Conservation (phyloP, 2,888 invertebrate species). For the Hermaeophaga mercurialis region DNA sequence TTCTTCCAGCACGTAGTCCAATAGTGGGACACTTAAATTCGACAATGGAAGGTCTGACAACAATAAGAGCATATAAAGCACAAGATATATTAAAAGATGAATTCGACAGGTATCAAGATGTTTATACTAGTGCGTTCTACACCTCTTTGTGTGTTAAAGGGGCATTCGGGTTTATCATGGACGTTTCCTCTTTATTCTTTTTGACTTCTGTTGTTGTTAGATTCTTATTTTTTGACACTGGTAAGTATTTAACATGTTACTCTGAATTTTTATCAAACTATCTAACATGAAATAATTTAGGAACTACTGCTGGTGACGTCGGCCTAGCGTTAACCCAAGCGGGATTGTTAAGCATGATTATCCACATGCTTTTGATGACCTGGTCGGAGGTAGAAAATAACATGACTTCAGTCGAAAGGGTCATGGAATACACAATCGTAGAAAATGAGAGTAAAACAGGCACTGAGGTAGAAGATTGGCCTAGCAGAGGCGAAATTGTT, state of each 20-base stretch:
- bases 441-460: slow-evolving; percentile 51
- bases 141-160: slow-evolving; percentile 54
- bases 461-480: slow-evolving; percentile 71
- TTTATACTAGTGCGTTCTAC: slow-evolving; percentile 50
- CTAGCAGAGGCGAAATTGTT: slow-evolving; percentile 67
- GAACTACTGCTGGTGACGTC: slow-evolving; percentile 59
- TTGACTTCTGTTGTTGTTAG: slow-evolving; percentile 40
- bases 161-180: slow-evolving; percentile 52
- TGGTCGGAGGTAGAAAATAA: slow-evolving; percentile 81
- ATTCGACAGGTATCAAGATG: slow-evolving; percentile 46
- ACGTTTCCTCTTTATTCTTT: slow-evolving; percentile 46
- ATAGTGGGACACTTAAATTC: slow-evolving; percentile 53
- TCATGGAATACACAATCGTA: slow-evolving; percentile 59
- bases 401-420: slow-evolving; percentile 89
- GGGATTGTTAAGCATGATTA: slow-evolving; percentile 65
- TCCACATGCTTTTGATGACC: slow-evolving; percentile 72
- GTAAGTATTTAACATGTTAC: slow-evolving; percentile 25
- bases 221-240: slow-evolving; percentile 41
- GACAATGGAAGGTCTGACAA: slow-evolving; percentile 54
- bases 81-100: slow-evolving; percentile 51
- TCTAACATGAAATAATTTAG: slow-evolving; percentile 25
- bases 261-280: background rate
- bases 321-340: slow-evolving; percentile 60
- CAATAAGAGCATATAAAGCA: slow-evolving; percentile 52
- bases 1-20: slow-evolving; percentile 52